Conservation (phyloP, 2,797 vertebrate genomes). For the Typhlichthys eigenmanni region DNA sequence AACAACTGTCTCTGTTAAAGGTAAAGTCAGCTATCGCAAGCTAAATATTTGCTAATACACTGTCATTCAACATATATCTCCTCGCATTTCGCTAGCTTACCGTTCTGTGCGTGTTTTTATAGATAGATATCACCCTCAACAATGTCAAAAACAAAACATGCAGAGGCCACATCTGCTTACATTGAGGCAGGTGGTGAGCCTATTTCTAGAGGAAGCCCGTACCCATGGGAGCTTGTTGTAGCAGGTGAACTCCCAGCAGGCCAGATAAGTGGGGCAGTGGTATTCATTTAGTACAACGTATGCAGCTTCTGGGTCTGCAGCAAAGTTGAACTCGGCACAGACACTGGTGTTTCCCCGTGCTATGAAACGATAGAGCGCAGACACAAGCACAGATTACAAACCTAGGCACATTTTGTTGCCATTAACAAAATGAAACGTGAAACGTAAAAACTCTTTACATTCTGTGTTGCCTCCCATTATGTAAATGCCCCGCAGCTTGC, state of each 20-base stretch:
- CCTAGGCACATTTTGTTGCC: background rate
- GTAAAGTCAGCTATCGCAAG: too few relatives aligned
- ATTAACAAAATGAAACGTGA: background rate
- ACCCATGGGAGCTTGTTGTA: constrained; percentile 77
- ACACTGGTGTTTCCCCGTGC: constrained; percentile 79
- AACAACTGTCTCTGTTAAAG: too few relatives aligned
- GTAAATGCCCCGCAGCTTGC: constrained; percentile 76
- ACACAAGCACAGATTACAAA: background rate
- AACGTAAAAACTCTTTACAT: constrained; percentile 53
- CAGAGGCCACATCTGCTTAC: background rate
- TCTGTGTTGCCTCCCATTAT: constrained; percentile 83
- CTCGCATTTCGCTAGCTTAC: too few relatives aligned
- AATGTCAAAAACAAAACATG: too few relatives aligned
- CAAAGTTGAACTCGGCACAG: constrained; percentile 82
- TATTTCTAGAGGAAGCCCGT: constrained; percentile 15
- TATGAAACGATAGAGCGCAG: constrained; percentile 29
- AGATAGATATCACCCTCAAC: too few relatives aligned
- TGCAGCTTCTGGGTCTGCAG: constrained; percentile 81
- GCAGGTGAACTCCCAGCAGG: constrained; percentile 81
- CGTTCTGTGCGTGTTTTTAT: too few relatives aligned
- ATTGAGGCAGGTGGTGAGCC: too few relatives aligned
- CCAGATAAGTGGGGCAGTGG: constrained; percentile 76
- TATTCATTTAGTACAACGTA: constrained; percentile 81
- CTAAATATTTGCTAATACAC: too few relatives aligned
- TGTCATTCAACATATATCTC: too few relatives aligned